Evolutionary conservation across 2,113 vertebrate genomes (phyloP), one percentile per base, ranked within the genome.

Genomic region (Brachirus orientalis): DNA sequence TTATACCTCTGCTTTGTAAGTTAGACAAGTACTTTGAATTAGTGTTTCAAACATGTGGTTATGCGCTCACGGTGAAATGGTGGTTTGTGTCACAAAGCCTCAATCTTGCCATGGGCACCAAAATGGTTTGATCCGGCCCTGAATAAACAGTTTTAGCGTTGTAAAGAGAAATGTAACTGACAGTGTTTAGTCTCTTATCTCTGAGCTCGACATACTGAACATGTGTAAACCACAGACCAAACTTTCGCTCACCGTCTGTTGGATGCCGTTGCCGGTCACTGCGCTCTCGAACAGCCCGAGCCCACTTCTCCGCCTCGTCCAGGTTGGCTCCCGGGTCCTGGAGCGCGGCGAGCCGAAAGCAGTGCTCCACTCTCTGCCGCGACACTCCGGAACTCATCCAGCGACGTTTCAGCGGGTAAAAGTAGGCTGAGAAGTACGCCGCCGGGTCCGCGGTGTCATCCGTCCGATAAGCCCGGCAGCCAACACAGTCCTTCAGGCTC

Each of bases 241-340:
- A 28, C 28, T 28, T 28, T 28, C 28, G 3, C 86, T 90, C 75
- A 94, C 93, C 91, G 69, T 87, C 70, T 80, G 83, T 59, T 0
- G 47, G 64, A 2, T 38, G 36, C 61, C 62, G 86, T 20, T 83
- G 83, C 45, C 63, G 77, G 40, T 60, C 63, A 20, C 80, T 69
- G n/a, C 87, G 70, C 7, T 92, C 83, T 0, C 59, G 79, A 63
- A 94, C 85, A 1, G 86, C 81, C 5, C 84, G 67, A 66, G 89
- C 88, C 93, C 93, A 94, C 57, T 84, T 90, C 80, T 91, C 82
- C 2, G 93, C 92, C 76, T 92, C 92, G 41, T 90, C 87, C 75
- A 92, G 89, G 83, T 93, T 91, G 1, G 62, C 67, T 40, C 63
- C 56, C 41, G 88, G 48, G 58, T 94, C 91, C 56, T 83, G 81